phyloP scores from a whole-genome alignment of 2,797 vertebrate genomes.

The Nothura maculosa region DNA sequence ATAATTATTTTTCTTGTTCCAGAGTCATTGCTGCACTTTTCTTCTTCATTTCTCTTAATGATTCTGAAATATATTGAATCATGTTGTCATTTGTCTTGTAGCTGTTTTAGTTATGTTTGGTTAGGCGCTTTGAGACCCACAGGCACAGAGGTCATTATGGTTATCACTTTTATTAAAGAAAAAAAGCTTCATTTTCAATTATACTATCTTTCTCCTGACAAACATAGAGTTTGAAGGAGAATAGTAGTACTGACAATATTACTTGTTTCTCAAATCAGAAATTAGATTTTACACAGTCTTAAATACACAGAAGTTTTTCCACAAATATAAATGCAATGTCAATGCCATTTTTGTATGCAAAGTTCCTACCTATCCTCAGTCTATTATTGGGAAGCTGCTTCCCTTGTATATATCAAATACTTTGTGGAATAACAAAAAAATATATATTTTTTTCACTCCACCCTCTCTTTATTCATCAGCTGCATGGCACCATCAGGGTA shows the following conservation, averaged over 20 bases:
- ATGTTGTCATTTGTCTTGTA: neutral
- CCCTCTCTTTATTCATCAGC: too few relatives aligned
- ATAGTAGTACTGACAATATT: neutral
- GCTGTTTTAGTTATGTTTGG: neutral
- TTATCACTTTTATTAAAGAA: neutral
- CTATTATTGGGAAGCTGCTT: accelerated
- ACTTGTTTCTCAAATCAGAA: neutral
- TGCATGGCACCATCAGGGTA: too few relatives aligned
- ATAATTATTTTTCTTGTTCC: neutral
- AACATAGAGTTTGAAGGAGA: neutral
- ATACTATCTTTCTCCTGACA: neutral
- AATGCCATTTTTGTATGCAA: neutral
- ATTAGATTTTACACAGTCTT: neutral
- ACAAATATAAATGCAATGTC: neutral
- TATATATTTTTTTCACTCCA: too few relatives aligned
- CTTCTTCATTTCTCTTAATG: neutral
- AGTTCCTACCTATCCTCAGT: neutral
- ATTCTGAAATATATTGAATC: neutral
- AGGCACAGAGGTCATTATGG: neutral
- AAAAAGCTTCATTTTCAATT: neutral
- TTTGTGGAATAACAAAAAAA: neutral
- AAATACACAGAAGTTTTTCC: neutral
- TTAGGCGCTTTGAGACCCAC: neutral
- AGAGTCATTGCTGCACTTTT: neutral
- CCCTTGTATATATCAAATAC: neutral